Conservation (phyloP, 2,113 vertebrate species). For the Phodopus roborovskii region DNA sequence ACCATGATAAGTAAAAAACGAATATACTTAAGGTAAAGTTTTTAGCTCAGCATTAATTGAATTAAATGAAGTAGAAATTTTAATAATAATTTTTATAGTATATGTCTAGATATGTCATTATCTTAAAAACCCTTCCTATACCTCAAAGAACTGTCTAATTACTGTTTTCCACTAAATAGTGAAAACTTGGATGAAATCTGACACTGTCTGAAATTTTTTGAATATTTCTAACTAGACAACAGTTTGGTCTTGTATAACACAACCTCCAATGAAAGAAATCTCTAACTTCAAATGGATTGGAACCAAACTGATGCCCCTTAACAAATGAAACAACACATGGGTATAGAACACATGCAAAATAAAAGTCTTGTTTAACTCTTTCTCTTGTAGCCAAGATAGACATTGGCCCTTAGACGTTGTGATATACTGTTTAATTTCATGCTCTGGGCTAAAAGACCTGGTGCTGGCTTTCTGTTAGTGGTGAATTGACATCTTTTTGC, state of each 20-base stretch:
- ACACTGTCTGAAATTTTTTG: not conserved
- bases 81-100: constrained; percentile 28
- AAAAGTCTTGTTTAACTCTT: constrained; percentile 12
- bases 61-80: not conserved
- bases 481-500: constrained; percentile 56
- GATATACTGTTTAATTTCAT: constrained; percentile 6
- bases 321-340: not conserved
- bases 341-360: not conserved
- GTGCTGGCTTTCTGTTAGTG: not conserved
- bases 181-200: not conserved
- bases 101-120: not conserved
- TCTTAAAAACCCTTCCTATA: not conserved
- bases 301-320: not conserved
- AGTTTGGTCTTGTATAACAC: not conserved
- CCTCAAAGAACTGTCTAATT: not conserved
- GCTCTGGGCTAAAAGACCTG: not conserved
- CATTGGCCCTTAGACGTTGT: constrained; percentile 4
- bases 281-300: not conserved
- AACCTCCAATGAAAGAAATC: not conserved
- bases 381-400: not conserved
- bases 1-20: constrained; percentile 7
- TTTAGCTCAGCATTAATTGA: constrained; percentile 16
- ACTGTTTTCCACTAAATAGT: not conserved
- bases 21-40: not conserved
- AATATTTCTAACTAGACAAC: constrained; percentile 38